Evolutionary conservation across 2,797 vertebrate genomes (phyloP).

Genomic region (Tapera naevia): DNA sequence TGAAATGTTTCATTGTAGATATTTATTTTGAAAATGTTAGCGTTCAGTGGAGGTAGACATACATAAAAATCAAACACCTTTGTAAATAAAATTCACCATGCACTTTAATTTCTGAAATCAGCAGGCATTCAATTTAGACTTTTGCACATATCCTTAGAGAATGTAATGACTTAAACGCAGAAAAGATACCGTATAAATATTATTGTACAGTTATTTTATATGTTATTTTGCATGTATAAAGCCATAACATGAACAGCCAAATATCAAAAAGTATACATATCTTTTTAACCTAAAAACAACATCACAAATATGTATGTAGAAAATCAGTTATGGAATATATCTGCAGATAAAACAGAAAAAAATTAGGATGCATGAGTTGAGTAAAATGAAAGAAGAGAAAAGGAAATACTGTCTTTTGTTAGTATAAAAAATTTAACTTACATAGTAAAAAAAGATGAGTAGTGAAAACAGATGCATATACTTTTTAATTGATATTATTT

Average conservation of each 20-base stretch:
- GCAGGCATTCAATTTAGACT: not conserved
- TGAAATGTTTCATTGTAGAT: not conserved
- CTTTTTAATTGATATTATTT: not conserved
- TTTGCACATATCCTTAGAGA: not conserved
- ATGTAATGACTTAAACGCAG: not conserved
- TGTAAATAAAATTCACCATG: constrained; percentile 41
- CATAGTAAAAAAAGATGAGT: not conserved
- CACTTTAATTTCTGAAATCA: constrained; percentile 45
- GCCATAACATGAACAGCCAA: not conserved
- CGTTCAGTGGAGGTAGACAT: not conserved
- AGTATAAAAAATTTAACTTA: not conserved
- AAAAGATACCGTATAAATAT: constrained; percentile 33
- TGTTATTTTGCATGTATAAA: not conserved
- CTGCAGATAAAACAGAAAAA: not conserved
- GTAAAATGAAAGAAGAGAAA: not conserved
- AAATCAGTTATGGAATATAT: constrained; percentile 23
- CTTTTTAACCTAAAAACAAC: constrained; percentile 8
- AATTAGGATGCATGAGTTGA: not conserved
- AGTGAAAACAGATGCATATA: not conserved
- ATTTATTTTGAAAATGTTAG: not conserved
- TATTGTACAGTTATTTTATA: not conserved
- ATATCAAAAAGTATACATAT: not conserved
- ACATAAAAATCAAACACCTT: not conserved
- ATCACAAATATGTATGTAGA: not conserved
- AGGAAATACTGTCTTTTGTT: fast-evolving